phyloP scores from a whole-genome alignment of 2,113 vertebrate species.

The Mesocricetus auratus region DNA sequence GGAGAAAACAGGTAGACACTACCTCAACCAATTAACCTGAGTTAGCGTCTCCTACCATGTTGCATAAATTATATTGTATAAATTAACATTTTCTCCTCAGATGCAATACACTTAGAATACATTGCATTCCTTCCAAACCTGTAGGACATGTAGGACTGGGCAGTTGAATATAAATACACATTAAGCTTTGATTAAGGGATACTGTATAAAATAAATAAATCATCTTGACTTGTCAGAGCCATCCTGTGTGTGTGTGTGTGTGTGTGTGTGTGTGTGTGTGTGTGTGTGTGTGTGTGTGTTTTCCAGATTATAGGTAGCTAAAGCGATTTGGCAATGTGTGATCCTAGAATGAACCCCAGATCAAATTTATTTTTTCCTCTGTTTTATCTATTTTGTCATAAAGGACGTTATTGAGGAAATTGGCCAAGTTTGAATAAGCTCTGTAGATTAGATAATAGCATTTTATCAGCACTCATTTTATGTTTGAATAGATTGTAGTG shows the following conservation, averaged over 20 bases:
- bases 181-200: background rate
- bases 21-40: background rate
- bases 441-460: background rate
- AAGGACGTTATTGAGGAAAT: background rate
- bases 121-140: background rate
- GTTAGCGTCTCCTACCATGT: background rate
- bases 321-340: background rate
- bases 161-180: background rate
- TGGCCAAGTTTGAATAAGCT: background rate
- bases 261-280: background rate
- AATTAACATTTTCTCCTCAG: background rate
- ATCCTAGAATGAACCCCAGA: background rate
- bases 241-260: background rate
- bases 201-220: background rate
- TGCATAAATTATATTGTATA: background rate
- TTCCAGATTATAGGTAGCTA: background rate
- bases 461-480: constrained; percentile 49
- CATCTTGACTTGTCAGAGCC: background rate
- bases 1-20: background rate
- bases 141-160: background rate
- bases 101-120: background rate
- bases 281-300: background rate
- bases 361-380: background rate
- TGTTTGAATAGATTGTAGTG: constrained; percentile 19
- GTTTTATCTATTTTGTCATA: constrained; percentile 2